Conservation (phyloP, 2,888 invertebrate genomes). For the Dioctria rufipes region DNA sequence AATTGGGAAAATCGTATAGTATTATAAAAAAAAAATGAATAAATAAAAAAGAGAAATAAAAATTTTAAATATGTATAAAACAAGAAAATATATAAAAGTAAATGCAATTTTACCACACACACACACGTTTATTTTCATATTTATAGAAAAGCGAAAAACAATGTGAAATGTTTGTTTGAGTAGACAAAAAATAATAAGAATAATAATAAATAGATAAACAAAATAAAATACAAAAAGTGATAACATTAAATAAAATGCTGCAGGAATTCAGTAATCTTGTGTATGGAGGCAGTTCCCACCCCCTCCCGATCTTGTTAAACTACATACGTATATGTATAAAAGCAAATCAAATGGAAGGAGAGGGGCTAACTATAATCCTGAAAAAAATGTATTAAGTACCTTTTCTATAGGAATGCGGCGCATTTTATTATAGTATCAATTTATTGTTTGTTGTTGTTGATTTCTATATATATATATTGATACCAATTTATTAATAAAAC, state of each 20-base stretch:
- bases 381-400: conserved; percentile 25
- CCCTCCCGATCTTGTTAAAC: too few species aligned
- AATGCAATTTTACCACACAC: conserved; percentile 24
- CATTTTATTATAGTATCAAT: conserved; percentile 47
- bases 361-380: conserved; percentile 4
- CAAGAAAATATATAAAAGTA: conserved; percentile 11
- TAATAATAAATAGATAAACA: conserved; percentile 11
- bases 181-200: conserved; percentile 35
- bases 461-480: conserved; percentile 21
- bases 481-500: conserved; percentile 51
- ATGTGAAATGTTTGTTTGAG: conserved; percentile 23
- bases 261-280: conserved; percentile 24
- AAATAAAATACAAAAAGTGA: conserved; percentile 11
- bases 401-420: conserved; percentile 44
- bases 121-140: conserved; percentile 22
- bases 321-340: too few species aligned
- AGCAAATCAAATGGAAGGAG: background rate
- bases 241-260: background rate
- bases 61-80: background rate
- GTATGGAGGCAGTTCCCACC: background rate
- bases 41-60: conserved; percentile 25
- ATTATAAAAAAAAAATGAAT: conserved; percentile 23
- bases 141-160: conserved; percentile 7
- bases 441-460: conserved; percentile 53
- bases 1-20: conserved; percentile 9